Base-by-base conservation (phyloP, 2,113 vertebrate genomes). In the Apteryx mantelli region DNA sequence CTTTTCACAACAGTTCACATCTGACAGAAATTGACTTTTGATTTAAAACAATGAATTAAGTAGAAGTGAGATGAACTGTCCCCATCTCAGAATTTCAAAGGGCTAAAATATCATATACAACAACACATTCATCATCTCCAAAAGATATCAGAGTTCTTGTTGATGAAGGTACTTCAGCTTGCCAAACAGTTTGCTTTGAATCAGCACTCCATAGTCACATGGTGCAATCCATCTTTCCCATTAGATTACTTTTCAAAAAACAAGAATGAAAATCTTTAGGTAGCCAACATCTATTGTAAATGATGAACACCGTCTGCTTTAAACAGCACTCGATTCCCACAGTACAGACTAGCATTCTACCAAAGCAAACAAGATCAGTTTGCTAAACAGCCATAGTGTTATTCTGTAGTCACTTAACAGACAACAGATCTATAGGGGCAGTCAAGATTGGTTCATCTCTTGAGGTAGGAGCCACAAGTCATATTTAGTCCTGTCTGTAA, bases 391-490 rank as follows among this genome's bases (percentile, higher is more conserved):
- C 74, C 94, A 61, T 70, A 86, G 96, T 95, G 88, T 64, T 91
- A 66, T 66, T 87, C 91, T 84, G 61, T 28, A 79, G 77, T 89
- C 80, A 63, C 70, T 93, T 50, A 74, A 95, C 71, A 96, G 70
- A 95, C 40, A 44, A 71, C 30, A 86, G 65, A 91, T 76, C 83
- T 40, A 88, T 0, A 19, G 86, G 48, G 86, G 81, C 84, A 97
- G 87, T 97, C 95, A 96, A 95, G 93, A 96, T 82, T 93, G 75
- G 88, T 85, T 95, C 61, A 60, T 95, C 94, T 97, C 95, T 81
- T 98, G 97, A 98, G 98, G 98, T 98, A 98, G 98, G 97, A 95
- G 94, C 97, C 97, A 97, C 96, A 92, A 92, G 75, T 95, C 70
- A 26, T 77, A 80, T 48, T 91, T 68, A 93, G 50, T 97, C 95